Base-by-base conservation (phyloP, 2,113 vertebrate genomes). In the Stercorarius parasiticus region DNA sequence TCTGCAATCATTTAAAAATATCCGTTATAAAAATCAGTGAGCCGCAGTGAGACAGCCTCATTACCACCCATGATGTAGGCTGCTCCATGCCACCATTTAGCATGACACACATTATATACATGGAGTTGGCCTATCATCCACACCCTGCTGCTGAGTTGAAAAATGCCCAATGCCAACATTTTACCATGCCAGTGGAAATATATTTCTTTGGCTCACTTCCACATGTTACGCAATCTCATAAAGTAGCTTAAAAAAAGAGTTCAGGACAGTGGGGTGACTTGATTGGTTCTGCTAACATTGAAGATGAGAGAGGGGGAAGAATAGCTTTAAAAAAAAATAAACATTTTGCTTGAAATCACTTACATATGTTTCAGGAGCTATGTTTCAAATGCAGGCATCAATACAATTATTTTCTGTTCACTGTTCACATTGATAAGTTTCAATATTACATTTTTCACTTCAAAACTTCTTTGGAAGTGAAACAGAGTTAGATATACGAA, bases 81-180 rank as follows among this genome's bases (percentile, higher is more conserved):
- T 87, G 89, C 74, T 82, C 70, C 18, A 6, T 7, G 53, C 17
- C 64, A 80, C 59, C 1, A 3, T 40, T 38, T 36, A 61, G 81
- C 9, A 4, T 30, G 84, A 73, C 61, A 82, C 49, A 53, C 29
- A 25, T 17, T 53, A n/a, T 15, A 62, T 17, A 64, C 65, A 15
- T 36, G 55, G 4, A 69, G 43, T 7, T 87, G 61, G 77, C 61
- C 62, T 69, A 26, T 56, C 83, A 89, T 22, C 58, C 84, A 82
- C 58, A 89, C 49, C 53, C 82, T 76, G 90, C 72, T 87, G 80
- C 77, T 38, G 52, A 95, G 56, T 3, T 95, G 92, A 96, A 88
- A 95, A 94, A 92, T 40, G 23, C 73, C 65, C 83, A 89, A 25
- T 49, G 94, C 93, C 94, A 93, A 87, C 65, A 95, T 30, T 59